Conservation (phyloP, 1,140 invertebrate genomes). For the Drosophila ananassae region DNA sequence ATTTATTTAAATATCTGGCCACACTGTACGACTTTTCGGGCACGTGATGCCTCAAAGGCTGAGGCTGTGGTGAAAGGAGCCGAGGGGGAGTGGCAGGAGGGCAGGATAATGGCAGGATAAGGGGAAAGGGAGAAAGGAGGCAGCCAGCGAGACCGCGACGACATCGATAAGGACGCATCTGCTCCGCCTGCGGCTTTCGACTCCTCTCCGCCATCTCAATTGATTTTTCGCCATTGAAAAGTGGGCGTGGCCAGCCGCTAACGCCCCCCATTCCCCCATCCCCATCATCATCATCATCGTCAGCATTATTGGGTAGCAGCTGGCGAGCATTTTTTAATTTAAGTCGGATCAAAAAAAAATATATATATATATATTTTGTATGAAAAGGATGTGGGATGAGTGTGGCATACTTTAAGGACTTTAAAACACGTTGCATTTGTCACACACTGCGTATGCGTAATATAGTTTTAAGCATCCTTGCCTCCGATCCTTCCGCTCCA, state of each 20-base stretch:
- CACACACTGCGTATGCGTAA: slow-evolving; percentile 52
- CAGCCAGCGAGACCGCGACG: background rate
- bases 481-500: background rate
- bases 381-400: background rate
- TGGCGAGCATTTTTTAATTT: slow-evolving; percentile 68
- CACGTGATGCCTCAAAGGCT: slow-evolving; percentile 43
- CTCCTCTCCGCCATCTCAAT: slow-evolving; percentile 55
- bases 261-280: no score
- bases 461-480: slow-evolving; percentile 54
- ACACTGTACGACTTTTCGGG: slow-evolving; percentile 25
- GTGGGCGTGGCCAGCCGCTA: background rate
- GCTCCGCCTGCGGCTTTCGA: slow-evolving; percentile 51
- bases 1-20: background rate
- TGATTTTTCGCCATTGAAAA: slow-evolving; percentile 47
- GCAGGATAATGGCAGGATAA: background rate
- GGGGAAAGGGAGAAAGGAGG: background rate
- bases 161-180: slow-evolving; percentile 64
- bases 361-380: background rate
- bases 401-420: slow-evolving; percentile 13
- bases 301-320: slow-evolving; percentile 51
- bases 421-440: slow-evolving; percentile 20
- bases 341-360: slow-evolving; percentile 20
- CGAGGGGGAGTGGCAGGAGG: background rate
- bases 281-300: slow-evolving; percentile 8
- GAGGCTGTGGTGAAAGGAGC: background rate